Evolutionary conservation across 1,140 invertebrate genomes (phyloP).

Genomic region (Notospermus geniculatus): DNA sequence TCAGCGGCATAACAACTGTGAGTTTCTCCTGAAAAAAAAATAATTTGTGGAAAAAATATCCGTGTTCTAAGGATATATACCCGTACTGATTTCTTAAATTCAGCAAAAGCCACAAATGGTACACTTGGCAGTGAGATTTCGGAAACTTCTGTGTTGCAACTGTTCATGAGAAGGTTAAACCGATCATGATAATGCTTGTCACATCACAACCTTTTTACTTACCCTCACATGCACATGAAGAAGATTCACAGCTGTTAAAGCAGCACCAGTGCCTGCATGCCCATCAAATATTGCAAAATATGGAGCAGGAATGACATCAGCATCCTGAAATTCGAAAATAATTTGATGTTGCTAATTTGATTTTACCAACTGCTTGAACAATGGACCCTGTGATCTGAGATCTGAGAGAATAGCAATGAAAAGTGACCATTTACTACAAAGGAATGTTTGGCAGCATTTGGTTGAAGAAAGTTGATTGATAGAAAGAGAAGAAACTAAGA

Average conservation of each 20-base stretch:
- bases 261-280: conserved; percentile 79
- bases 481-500: no score
- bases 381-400: not conserved
- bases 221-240: conserved; percentile 79
- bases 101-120: not conserved
- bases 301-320: conserved; percentile 61
- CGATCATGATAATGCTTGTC: no score
- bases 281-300: conserved; percentile 87
- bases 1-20: not conserved
- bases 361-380: not conserved
- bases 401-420: no score
- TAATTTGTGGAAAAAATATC: no score
- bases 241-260: conserved; percentile 73
- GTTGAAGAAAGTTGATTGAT: no score
- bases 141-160: not conserved
- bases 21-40: conserved; percentile 13
- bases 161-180: not conserved
- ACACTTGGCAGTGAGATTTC: not conserved
- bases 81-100: not conserved
- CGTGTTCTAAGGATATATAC: no score
- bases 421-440: no score
- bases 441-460: no score
- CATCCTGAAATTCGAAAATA: conserved; percentile 1
- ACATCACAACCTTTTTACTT: conserved; percentile 32
- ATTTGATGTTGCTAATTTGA: conserved; percentile 28